phyloP scores from a whole-genome alignment of 2,888 invertebrate species.

The Papilio demoleus region DNA sequence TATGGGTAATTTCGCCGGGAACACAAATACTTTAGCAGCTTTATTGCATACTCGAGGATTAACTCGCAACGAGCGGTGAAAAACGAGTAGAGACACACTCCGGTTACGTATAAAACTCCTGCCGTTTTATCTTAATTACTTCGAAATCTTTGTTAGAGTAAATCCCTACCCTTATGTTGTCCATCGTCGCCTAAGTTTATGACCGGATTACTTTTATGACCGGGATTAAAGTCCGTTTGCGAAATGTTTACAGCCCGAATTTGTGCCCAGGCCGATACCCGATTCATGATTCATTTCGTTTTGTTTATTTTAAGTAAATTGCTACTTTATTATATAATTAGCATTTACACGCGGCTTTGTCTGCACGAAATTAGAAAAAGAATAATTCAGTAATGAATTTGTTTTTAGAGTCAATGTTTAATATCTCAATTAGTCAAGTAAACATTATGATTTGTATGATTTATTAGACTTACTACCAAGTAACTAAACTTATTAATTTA shows the following conservation, averaged over 20 bases:
- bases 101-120: slow-evolving; percentile 76
- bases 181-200: slow-evolving; percentile 82
- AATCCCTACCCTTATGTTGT: slow-evolving; percentile 82
- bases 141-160: slow-evolving; percentile 79
- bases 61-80: slow-evolving; percentile 79
- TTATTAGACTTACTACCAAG: no score
- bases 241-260: slow-evolving; percentile 79
- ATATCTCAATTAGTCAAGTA: no score
- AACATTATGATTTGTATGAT: no score
- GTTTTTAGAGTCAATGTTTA: no score
- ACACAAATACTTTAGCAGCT: slow-evolving; percentile 81
- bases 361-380: no score
- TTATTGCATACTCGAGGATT: slow-evolving; percentile 82
- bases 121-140: slow-evolving; percentile 83
- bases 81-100: slow-evolving; percentile 69
- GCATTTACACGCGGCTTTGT: no score
- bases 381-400: not conserved
- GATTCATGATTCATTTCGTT: slow-evolving; percentile 55
- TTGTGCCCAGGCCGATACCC: slow-evolving; percentile 58
- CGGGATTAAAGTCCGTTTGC: slow-evolving; percentile 80
- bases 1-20: slow-evolving; percentile 81
- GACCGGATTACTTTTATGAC: slow-evolving; percentile 82
- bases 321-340: not conserved
- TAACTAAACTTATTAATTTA: no score
- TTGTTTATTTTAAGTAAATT: slow-evolving; percentile 43